phyloP scores from a whole-genome alignment of 2,888 invertebrate species.

The Caenorhabditis sinica region DNA sequence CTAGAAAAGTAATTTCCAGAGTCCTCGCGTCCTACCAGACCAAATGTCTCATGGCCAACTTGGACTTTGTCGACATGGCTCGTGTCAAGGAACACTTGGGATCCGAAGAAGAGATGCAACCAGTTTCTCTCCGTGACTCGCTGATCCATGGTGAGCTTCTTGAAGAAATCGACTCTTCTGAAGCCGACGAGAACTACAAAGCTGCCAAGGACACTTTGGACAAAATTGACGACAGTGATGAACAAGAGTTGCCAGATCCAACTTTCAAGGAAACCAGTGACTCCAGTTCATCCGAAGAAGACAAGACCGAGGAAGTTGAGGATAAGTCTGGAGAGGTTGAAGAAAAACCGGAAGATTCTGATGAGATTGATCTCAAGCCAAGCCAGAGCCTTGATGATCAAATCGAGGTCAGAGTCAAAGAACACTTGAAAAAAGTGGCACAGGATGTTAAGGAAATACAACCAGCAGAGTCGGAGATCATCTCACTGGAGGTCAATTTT shows the following conservation, averaged over 20 bases:
- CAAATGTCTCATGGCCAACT: constrained; percentile 51
- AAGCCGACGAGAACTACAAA: background rate
- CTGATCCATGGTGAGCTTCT: background rate
- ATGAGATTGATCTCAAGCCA: background rate
- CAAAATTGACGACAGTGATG: constrained; percentile 11
- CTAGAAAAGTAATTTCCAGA: constrained; percentile 17
- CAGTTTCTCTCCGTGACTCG: background rate
- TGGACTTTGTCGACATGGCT: constrained; percentile 52
- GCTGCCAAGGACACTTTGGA: constrained; percentile 2
- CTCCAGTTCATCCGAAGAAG: background rate
- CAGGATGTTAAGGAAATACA: too few species aligned
- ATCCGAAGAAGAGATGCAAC: constrained; percentile 10
- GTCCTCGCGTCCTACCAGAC: constrained; percentile 55
- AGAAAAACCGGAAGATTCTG: background rate
- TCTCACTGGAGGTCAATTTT: too few species aligned
- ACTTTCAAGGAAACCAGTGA: constrained; percentile 10
- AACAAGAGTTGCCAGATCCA: constrained; percentile 12
- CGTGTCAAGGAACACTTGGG: constrained; percentile 18
- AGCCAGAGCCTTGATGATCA: background rate
- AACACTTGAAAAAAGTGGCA: too few species aligned
- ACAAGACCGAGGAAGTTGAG: constrained; percentile 16
- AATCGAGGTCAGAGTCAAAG: background rate
- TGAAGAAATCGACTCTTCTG: background rate
- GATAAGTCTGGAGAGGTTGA: background rate
- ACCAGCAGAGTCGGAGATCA: too few species aligned